Conservation (phyloP, 2,797 vertebrate genomes). For the Pyrocephalus nanus region DNA sequence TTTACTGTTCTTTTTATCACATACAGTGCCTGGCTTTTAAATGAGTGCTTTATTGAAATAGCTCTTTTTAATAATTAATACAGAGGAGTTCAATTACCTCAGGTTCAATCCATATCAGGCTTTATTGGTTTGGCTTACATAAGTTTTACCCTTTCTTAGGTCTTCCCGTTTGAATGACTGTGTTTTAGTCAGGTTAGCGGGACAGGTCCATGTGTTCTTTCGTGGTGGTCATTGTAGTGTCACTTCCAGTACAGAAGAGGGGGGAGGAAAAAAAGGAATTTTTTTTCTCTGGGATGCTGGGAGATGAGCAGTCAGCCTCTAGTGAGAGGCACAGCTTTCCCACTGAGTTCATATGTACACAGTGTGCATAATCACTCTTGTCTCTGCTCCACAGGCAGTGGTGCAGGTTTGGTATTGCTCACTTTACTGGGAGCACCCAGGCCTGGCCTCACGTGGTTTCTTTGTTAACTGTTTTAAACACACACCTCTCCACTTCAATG, state of each 20-base stretch:
- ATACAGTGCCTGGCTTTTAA: neutral
- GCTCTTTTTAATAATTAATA: neutral
- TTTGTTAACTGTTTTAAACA: neutral
- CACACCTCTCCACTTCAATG: neutral
- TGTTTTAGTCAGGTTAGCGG: neutral
- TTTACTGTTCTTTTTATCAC: neutral
- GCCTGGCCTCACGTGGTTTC: neutral
- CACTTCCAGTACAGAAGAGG: neutral
- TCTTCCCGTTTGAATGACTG: neutral
- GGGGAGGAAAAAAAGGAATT: neutral
- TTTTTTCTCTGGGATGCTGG: neutral
- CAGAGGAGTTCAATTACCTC: neutral
- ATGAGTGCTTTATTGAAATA: neutral
- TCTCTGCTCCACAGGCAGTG: neutral
- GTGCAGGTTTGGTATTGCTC: neutral
- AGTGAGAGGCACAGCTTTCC: neutral
- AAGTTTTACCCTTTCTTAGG: neutral
- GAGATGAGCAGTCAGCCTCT: fast-evolving
- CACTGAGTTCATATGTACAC: neutral
- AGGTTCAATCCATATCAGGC: neutral
- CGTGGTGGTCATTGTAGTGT: neutral
- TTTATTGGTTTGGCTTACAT: neutral
- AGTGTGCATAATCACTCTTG: neutral
- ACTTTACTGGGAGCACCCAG: fast-evolving
- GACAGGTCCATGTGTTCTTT: neutral